Evolutionary conservation across 64 coral and sea anemone genomes (phyloP), one percentile per base, ranked within the genome.

Genomic region (Montipora cactus): DNA sequence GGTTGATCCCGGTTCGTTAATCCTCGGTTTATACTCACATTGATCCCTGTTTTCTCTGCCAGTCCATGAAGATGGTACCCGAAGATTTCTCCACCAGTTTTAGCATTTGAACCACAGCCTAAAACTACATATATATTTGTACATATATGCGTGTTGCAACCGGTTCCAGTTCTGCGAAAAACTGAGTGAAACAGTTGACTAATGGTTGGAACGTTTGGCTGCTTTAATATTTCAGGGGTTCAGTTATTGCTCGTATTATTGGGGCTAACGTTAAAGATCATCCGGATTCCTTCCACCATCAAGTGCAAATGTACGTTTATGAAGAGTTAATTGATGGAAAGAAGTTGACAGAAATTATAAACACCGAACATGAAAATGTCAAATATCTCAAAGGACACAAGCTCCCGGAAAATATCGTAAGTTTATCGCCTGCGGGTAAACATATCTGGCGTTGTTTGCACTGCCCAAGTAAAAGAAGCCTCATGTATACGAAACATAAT

Each of bases 281-380:
- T 46, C 89, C 95, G 1, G 92, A 99, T 19, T 62, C 94, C 3
- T 99, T 96, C 69, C 74, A 92, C 25, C 70, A 96, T 69, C 76
- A 91, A 89, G 95, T 99, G 15, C 89, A 89, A 23, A 99, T 99
- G 98, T 99, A 96, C 73, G 95, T 96, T 13, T 99, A 95, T 83
- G 98, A 99, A 93, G 98, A 99, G 49, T 28, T 94, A 23, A 25
- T 99, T 44, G 98, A 96, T 62, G 98, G 92, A 1, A 92, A 76
- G 74, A 99, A 99, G 15, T 86, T 99, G 16, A 96, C 98, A 22
- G 98, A 99, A 10, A 99, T 99, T 49, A 99, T 99, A 20, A 99
- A 99, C 76, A 94, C 95, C 20, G 70, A 99, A 75, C 98, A 99
- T 9, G 95, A 96, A 51, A 99, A 99, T 62, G 92, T 96, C 7